A percentile compares a stretch with the other conserved stretches of the same genome.
These are phyloP conservation scores for Spicauda simplicius DNA, from an alignment of 2,888 invertebrate genomes.

Conservation along the genomic window DNA sequence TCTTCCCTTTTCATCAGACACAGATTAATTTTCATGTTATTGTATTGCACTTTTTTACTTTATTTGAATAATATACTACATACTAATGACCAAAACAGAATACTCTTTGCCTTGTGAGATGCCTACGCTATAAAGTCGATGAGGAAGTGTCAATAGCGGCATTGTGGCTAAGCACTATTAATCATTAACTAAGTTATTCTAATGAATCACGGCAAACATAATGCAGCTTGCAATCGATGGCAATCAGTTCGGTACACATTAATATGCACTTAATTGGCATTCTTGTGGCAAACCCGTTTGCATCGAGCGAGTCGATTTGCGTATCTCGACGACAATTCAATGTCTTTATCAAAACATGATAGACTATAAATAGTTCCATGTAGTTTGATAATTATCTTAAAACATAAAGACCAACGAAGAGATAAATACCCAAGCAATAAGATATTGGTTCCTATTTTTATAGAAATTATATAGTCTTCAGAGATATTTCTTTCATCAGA, in stretches of 20 bases:
- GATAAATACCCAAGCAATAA: neutral
- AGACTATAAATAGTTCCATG: constrained; percentile 27
- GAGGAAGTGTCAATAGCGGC: constrained; percentile 40
- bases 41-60: too few species aligned
- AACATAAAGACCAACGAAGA: constrained; percentile 8
- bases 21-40: too few species aligned
- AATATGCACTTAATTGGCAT: constrained; percentile 51
- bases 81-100: neutral
- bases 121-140: constrained; percentile 13
- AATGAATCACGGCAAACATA: constrained; percentile 39
- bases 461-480: too few species aligned
- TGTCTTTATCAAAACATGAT: constrained; percentile 33
- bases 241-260: constrained; percentile 42
- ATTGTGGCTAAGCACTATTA: constrained; percentile 16
- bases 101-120: neutral
- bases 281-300: constrained; percentile 52
- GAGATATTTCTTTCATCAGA: too few species aligned
- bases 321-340: constrained; percentile 43
- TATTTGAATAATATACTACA: too few species aligned
- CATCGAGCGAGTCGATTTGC: constrained; percentile 49
- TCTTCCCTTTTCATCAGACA: too few species aligned
- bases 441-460: neutral
- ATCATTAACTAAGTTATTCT: constrained; percentile 42
- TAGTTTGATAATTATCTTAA: constrained; percentile 21
- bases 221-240: constrained; percentile 36